A percentile compares a stretch with the other conserved stretches of the same genome.
These are phyloP conservation scores for Acanthosepion pharaonis DNA, from an alignment of 2,888 invertebrate species.

Conservation along the genomic window DNA sequence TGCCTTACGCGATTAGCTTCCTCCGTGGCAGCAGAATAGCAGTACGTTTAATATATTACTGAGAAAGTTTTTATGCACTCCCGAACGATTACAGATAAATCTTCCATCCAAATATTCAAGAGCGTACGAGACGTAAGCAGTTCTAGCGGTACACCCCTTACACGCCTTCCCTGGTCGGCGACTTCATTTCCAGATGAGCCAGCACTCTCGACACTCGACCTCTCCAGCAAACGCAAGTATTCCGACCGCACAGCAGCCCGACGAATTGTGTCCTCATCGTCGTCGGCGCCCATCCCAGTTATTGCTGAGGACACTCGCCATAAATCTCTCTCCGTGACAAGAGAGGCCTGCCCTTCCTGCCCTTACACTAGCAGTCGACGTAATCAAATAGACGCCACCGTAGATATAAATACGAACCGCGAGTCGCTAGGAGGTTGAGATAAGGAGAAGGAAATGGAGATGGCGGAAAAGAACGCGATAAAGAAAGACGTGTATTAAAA, in stretches of 20 bases:
- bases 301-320: background rate
- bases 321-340: slow-evolving; percentile 8
- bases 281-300: slow-evolving; percentile 8
- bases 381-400: slow-evolving; percentile 33
- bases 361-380: background rate
- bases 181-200: background rate
- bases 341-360: slow-evolving; percentile 21
- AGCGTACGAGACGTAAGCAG: background rate
- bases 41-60: too few relatives aligned
- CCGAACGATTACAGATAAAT: background rate
- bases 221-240: background rate
- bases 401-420: slow-evolving; percentile 10
- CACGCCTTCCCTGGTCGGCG: background rate
- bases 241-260: background rate
- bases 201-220: slow-evolving; percentile 6
- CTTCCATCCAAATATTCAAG: background rate
- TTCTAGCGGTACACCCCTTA: background rate
- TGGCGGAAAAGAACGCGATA: background rate
- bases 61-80: background rate
- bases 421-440: background rate
- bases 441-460: background rate
- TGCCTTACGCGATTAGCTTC: too few relatives aligned
- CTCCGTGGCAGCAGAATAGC: too few relatives aligned
- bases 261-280: background rate
- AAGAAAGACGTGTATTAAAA: background rate